These are phyloP conservation scores for Strongylocentrotus purpuratus DNA, from an alignment of 35 echinoderm and acorn worm genomes.

Conservation along the genomic window DNA sequence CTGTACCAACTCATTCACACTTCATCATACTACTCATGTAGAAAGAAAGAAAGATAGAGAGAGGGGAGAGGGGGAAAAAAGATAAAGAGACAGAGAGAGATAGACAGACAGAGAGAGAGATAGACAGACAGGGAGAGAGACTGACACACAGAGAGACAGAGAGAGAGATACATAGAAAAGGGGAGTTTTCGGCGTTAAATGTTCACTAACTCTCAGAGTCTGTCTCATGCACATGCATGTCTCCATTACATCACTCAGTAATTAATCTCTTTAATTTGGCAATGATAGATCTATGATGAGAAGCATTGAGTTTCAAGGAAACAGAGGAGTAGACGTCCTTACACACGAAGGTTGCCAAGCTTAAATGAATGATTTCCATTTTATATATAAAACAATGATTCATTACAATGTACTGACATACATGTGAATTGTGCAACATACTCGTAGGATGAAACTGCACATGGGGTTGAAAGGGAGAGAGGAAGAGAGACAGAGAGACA, in stretches of 20 bases:
- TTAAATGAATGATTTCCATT: constrained; percentile 23
- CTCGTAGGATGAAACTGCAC: background rate
- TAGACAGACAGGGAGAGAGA: background rate
- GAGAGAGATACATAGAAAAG: background rate
- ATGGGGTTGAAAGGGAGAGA: background rate
- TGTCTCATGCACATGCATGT: background rate
- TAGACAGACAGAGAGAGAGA: background rate
- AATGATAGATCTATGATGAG: background rate
- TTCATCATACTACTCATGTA: background rate
- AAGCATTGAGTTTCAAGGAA: background rate
- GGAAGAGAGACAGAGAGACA: background rate
- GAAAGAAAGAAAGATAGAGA: background rate
- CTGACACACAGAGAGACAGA: background rate
- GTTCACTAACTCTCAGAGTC: too few species aligned
- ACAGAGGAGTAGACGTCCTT: background rate
- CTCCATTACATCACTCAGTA: background rate
- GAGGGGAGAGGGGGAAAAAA: background rate
- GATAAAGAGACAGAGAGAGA: background rate
- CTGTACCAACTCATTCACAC: background rate
- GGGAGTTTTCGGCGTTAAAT: too few species aligned
- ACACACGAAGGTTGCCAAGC: background rate
- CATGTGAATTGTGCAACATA: background rate
- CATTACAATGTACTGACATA: background rate
- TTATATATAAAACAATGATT: background rate
- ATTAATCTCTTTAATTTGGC: background rate